These are phyloP conservation scores for Odocoileus virginianus DNA, from an alignment of 2,113 vertebrate species.

Conservation along the genomic window DNA sequence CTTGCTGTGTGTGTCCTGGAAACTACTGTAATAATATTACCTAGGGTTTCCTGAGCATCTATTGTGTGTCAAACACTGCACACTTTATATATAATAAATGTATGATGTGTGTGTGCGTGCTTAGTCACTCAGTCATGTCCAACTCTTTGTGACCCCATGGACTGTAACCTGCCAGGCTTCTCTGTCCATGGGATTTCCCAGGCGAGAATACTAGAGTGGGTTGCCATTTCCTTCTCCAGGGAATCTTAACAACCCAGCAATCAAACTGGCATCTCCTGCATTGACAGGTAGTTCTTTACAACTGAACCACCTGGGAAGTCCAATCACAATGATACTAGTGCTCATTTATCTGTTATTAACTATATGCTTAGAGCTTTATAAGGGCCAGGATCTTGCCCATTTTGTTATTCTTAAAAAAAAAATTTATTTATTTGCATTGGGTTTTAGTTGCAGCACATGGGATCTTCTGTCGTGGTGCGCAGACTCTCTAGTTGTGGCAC, in stretches of 20 bases:
- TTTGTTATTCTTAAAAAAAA: neutral
- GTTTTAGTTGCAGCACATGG: neutral
- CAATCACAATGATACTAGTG: neutral
- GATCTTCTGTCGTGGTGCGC: rapidly evolving
- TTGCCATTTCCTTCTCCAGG: neutral
- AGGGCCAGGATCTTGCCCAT: neutral
- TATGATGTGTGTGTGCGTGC: neutral
- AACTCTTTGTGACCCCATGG: neutral
- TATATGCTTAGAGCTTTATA: neutral
- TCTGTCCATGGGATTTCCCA: neutral
- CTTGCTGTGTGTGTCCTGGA: neutral
- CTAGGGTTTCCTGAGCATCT: neutral
- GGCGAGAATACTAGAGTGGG: neutral
- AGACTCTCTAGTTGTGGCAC: neutral
- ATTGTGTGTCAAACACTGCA: neutral
- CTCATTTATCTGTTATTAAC: neutral
- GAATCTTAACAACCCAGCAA: neutral
- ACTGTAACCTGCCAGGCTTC: neutral
- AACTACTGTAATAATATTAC: neutral
- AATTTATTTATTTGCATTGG: neutral
- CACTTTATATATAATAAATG: no score
- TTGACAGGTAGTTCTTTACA: neutral
- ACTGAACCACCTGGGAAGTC: neutral
- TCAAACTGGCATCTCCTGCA: neutral
- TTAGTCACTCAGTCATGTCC: neutral